Percentiles rank a stretch among this genome's conserved stretches.
phyloP scores from a whole-genome alignment of 2,888 invertebrate genomes.

The Amitus sp. region DNA sequence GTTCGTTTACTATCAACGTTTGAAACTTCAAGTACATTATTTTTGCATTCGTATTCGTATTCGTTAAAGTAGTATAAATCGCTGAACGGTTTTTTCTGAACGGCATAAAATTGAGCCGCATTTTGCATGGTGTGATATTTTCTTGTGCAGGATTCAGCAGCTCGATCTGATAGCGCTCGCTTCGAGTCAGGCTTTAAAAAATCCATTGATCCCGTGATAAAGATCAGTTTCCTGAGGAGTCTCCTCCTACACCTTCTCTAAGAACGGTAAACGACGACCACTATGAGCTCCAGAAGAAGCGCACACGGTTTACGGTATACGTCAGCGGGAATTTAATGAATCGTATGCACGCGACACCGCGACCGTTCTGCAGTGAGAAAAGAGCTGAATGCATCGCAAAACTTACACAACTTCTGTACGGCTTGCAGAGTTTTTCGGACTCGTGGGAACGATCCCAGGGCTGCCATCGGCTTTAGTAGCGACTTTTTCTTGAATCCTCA shows the following conservation, averaged over 20 bases:
- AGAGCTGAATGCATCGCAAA: slow-evolving; percentile 21
- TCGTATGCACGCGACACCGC: slow-evolving; percentile 38
- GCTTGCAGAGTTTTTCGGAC: slow-evolving; percentile 29
- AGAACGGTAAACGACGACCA: slow-evolving; percentile 36
- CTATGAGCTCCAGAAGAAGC: slow-evolving; percentile 37
- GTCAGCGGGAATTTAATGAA: slow-evolving; percentile 41
- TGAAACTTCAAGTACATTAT: no score
- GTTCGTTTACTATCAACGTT: no score
- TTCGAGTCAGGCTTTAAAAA: no score
- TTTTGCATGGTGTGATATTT: no score
- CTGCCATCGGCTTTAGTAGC: slow-evolving; percentile 28
- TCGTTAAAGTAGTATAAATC: no score
- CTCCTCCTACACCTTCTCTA: no score
- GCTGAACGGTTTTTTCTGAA: no score
- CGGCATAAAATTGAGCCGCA: no score
- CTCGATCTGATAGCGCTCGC: no score
- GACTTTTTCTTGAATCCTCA: slow-evolving; percentile 21
- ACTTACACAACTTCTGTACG: slow-evolving; percentile 13
- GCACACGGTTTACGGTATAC: slow-evolving; percentile 32
- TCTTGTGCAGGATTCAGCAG: no score
- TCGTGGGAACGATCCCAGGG: slow-evolving; percentile 39
- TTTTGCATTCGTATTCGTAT: no score
- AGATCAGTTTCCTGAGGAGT: neutral
- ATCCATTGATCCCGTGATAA: neutral
- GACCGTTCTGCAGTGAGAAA: slow-evolving; percentile 30